phyloP scores from a whole-genome alignment of 2,888 invertebrate genomes.

The Rotaria socialis region DNA sequence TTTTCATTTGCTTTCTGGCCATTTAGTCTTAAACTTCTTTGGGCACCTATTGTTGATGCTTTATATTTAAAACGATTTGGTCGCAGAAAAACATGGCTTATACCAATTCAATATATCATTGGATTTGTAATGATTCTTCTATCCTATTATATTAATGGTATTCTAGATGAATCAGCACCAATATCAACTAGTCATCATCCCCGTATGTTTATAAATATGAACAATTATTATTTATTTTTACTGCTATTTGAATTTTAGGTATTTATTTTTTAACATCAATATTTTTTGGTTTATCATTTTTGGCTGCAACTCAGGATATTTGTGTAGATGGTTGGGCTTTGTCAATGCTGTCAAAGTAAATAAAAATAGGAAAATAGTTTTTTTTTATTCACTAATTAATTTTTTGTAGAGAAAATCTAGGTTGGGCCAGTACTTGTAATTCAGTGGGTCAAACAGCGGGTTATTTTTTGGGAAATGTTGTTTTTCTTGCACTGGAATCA shows the following conservation, averaged over 20 bases:
- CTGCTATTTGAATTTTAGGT: slow-evolving; percentile 59
- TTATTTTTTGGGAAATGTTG: slow-evolving; percentile 88
- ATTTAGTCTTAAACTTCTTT: slow-evolving; percentile 78
- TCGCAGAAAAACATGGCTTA: slow-evolving; percentile 79
- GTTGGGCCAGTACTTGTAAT: slow-evolving; percentile 97
- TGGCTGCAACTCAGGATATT: slow-evolving; percentile 98
- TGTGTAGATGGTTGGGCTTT: slow-evolving; percentile 99
- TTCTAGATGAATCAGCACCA: slow-evolving; percentile 50
- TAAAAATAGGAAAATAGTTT: background rate
- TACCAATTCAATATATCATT: slow-evolving; percentile 83
- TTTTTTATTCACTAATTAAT: slow-evolving; percentile 71
- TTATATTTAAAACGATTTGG: slow-evolving; percentile 78
- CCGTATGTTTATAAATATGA: background rate
- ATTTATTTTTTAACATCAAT: slow-evolving; percentile 68
- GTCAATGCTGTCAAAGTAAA: slow-evolving; percentile 86
- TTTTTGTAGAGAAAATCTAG: slow-evolving; percentile 77
- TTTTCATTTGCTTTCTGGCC: slow-evolving; percentile 87
- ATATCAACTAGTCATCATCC: background rate
- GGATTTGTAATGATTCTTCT: slow-evolving; percentile 77
- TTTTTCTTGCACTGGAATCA: slow-evolving; percentile 92
- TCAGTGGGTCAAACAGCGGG: slow-evolving; percentile 96
- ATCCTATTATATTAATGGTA: slow-evolving; percentile 63
- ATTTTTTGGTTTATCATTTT: slow-evolving; percentile 85
- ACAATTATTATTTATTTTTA: no score
- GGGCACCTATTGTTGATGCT: slow-evolving; percentile 97